Evolutionary conservation across 2,797 vertebrate genomes (phyloP).

Genomic region (Novumbra hubbsi): DNA sequence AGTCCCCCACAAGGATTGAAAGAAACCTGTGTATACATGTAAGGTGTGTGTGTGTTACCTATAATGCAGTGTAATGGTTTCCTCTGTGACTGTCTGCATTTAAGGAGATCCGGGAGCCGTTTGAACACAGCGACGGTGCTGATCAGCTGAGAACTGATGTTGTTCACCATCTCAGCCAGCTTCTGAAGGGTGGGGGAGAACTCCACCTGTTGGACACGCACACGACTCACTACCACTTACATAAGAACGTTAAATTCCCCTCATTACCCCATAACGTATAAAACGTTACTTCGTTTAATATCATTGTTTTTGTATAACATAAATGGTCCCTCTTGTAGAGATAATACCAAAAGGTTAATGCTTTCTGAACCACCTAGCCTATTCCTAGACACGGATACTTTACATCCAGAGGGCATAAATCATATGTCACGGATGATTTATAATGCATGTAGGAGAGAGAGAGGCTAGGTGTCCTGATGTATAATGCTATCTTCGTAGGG

Average conservation of each 20-base stretch:
- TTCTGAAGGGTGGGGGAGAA: constrained; percentile 80
- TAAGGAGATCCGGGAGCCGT: constrained; percentile 80
- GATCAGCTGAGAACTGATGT: constrained; percentile 76
- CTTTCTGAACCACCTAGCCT: not conserved
- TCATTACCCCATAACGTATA: too few relatives aligned
- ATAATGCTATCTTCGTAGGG: constrained; percentile 19
- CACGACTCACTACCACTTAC: constrained; percentile 20
- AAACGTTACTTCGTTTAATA: too few relatives aligned
- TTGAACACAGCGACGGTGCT: constrained; percentile 76
- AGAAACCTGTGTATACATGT: not conserved
- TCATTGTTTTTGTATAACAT: not conserved
- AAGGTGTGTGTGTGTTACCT: constrained; percentile 63
- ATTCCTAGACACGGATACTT: not conserved
- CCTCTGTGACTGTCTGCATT: constrained; percentile 51
- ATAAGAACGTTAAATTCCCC: not conserved
- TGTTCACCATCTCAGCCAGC: constrained; percentile 76
- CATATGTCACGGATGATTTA: constrained; percentile 44
- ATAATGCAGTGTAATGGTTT: constrained; percentile 73
- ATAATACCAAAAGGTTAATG: not conserved
- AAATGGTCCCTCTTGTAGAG: not conserved
- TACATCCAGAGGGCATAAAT: constrained; percentile 47
- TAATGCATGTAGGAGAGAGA: not conserved
- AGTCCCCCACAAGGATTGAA: too few relatives aligned
- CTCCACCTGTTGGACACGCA: constrained; percentile 71
- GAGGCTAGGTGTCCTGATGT: constrained; percentile 10